Percentiles rank a stretch among this genome's conserved stretches.
phyloP scores from a whole-genome alignment of 2,113 vertebrate genomes.

The Danionella cerebrum region DNA sequence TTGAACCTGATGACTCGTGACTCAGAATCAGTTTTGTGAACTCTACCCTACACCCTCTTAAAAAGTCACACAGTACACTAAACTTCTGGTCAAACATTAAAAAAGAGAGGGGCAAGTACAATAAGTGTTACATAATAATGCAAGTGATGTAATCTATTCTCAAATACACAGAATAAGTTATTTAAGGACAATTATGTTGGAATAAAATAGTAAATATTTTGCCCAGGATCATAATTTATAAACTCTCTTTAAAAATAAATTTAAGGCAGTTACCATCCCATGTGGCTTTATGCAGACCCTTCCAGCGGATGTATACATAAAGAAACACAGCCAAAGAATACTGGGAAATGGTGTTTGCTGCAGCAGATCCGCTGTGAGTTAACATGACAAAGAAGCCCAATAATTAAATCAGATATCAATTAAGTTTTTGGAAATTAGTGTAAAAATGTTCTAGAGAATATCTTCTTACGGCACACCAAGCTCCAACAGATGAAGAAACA shows the following conservation, averaged over 20 bases:
- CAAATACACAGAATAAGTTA: too few relatives aligned
- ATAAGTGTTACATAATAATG: background rate
- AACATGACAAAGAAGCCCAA: background rate
- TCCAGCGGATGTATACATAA: constrained; percentile 67
- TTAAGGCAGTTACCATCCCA: constrained; percentile 68
- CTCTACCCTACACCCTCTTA: background rate
- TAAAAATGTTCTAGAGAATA: background rate
- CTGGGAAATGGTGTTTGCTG: constrained; percentile 77
- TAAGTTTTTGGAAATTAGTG: constrained; percentile 48
- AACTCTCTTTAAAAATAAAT: too few relatives aligned
- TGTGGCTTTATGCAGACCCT: constrained; percentile 68
- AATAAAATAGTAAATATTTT: too few relatives aligned
- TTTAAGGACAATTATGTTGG: too few relatives aligned
- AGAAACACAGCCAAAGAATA: constrained; percentile 67
- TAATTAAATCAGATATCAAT: constrained; percentile 67
- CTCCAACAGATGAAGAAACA: constrained; percentile 70
- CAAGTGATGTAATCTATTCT: background rate
- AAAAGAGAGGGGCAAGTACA: background rate
- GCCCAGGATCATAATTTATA: too few relatives aligned
- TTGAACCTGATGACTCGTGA: background rate
- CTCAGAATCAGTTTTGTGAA: background rate
- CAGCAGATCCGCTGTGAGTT: constrained; percentile 74
- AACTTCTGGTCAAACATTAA: background rate
- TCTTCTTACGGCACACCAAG: constrained; percentile 80
- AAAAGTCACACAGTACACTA: background rate